A percentile compares a stretch with the other conserved stretches of the same genome.
phyloP scores from a whole-genome alignment of 2,113 vertebrate species.

The Perognathus longimembris region DNA sequence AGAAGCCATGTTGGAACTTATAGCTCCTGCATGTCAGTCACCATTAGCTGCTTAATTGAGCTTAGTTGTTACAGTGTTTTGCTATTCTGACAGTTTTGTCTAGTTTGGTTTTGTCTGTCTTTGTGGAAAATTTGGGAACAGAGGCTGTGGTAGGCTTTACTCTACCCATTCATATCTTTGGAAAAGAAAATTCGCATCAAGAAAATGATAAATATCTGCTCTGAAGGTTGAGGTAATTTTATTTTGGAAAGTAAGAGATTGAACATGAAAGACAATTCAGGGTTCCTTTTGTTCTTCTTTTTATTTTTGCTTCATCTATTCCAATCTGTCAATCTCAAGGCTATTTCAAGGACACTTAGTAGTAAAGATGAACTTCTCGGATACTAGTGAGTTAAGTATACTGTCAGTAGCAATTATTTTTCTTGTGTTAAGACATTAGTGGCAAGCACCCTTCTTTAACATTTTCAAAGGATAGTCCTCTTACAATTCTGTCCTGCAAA shows the following conservation, averaged over 20 bases:
- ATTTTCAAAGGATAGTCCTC: slow-evolving; percentile 34
- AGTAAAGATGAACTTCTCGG: slow-evolving; percentile 30
- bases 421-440: slow-evolving; percentile 58
- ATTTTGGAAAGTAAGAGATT: neutral
- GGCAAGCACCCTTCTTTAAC: slow-evolving; percentile 21
- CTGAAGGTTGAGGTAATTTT: slow-evolving; percentile 1
- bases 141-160: neutral
- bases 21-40: neutral
- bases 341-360: neutral
- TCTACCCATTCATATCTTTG: slow-evolving; percentile 12
- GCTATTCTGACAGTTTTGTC: neutral
- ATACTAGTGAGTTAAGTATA: slow-evolving; percentile 44
- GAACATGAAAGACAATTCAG: slow-evolving; percentile 23
- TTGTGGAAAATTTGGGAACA: slow-evolving; percentile 6
- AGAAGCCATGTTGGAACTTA: slow-evolving; percentile 6
- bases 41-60: slow-evolving; percentile 23
- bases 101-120: slow-evolving; percentile 39
- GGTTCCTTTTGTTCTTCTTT: slow-evolving; percentile 29
- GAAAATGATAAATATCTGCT: neutral
- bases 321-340: neutral
- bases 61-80: neutral
- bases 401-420: slow-evolving; percentile 60
- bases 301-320: slow-evolving; percentile 43
- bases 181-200: slow-evolving; percentile 36
- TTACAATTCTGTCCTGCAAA: slow-evolving; percentile 58